Base-by-base conservation (phyloP, 2,797 vertebrate genomes). In the Helostoma temminkii region DNA sequence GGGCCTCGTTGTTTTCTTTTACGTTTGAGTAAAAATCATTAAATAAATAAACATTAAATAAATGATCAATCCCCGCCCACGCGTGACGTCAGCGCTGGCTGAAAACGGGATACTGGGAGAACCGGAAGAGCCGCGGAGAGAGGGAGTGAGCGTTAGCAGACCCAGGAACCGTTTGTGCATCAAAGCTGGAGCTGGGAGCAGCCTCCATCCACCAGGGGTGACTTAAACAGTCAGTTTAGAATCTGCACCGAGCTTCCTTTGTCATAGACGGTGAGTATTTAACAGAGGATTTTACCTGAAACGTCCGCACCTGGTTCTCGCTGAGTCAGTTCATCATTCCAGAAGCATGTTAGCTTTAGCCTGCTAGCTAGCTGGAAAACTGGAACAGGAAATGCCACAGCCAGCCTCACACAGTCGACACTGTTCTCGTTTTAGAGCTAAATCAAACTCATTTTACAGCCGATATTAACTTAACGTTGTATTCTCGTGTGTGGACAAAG, bases 341-440 rank as follows among this genome's bases (percentile, higher is more conserved):
- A n/a, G 71, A 15, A 65, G 26, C 21, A 15, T 19, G 75, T 53
- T 89, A 91, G 80, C 86, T 50, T 76, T 86, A 82, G 85, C 80
- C 19, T 1, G 69, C 30, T 36, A 34, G 74, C 76, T 73, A 45
- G 37, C 55, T 56, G 70, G 77, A 75, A 76, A 75, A 59, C 60
- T 82, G 76, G 76, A 89, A 56, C 90, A 91, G 91, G 87, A 92
- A 92, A 90, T 89, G 8, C 72, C 81, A 55, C 19, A 58, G 54
- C 6, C 58, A 28, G 19, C 1, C 43, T 59, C 22, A 19, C 50
- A 28, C 49, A 39, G 19, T 16, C 21, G 6, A 30, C 16, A 16
- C 46, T 4, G 22, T 22, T 64, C 22, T 45, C 14, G 18, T 21
- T 24, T 9, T 6, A 1, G 4, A 28, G 41, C 41, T 42, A 2